phyloP scores from a whole-genome alignment of 1,140 invertebrate genomes.

The Brachionus calyciflorus region DNA sequence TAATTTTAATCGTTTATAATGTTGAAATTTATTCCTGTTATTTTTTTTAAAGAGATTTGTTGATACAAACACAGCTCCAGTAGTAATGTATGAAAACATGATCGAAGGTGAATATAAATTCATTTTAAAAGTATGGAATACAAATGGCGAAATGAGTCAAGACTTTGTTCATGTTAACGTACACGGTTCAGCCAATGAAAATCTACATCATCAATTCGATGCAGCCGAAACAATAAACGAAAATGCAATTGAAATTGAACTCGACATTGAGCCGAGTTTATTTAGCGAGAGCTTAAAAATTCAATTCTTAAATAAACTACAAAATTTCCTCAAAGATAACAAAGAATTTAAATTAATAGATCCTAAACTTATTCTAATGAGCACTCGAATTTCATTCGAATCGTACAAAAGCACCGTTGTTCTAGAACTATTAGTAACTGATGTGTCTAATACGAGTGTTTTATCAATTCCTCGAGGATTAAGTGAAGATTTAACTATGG shows the following conservation, averaged over 20 bases:
- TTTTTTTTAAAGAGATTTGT: constrained; percentile 1
- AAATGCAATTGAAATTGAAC: constrained; percentile 31
- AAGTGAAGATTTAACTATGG: neutral
- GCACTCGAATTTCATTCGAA: neutral
- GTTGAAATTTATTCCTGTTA: neutral
- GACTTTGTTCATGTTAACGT: constrained; percentile 23
- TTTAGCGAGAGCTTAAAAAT: neutral
- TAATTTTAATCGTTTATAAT: too few relatives aligned
- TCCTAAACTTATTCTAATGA: constrained; percentile 18
- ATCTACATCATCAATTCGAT: neutral
- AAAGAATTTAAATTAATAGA: constrained; percentile 17
- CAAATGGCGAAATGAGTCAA: constrained; percentile 34
- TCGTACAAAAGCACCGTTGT: neutral
- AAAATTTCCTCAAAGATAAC: constrained; percentile 1
- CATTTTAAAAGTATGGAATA: constrained; percentile 29
- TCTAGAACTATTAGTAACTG: neutral
- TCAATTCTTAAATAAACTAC: constrained; percentile 24
- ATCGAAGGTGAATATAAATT: constrained; percentile 40
- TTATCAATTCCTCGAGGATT: neutral
- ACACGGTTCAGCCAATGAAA: constrained; percentile 1
- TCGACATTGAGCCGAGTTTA: constrained; percentile 17
- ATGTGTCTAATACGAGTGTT: neutral
- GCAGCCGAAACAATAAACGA: neutral
- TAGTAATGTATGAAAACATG: constrained; percentile 24
- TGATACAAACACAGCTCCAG: neutral